Evolutionary conservation across 2,113 vertebrate species (phyloP).

Genomic region (Chaenogobius annularis): DNA sequence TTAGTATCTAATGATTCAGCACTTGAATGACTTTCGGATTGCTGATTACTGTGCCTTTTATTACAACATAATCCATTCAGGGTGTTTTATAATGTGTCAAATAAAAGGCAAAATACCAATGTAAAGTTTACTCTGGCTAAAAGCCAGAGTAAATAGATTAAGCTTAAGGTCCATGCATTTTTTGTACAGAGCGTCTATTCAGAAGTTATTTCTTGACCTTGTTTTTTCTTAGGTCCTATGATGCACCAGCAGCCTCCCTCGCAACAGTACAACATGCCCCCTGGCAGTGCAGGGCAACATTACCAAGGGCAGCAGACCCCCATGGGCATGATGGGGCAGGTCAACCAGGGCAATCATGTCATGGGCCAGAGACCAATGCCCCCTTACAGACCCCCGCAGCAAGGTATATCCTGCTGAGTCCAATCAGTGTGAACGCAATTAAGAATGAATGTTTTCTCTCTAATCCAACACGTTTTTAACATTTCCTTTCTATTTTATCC

Average conservation of each 20-base stretch:
- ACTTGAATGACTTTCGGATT: too few species aligned
- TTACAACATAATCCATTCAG: too few species aligned
- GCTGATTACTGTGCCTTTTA: too few species aligned
- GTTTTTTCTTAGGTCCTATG: slow-evolving; percentile 84
- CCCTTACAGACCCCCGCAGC: slow-evolving; percentile 95
- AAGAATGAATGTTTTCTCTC: slow-evolving; percentile 38
- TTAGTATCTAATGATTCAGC: too few species aligned
- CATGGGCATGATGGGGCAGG: slow-evolving; percentile 96
- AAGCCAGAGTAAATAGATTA: background rate
- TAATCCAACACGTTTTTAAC: slow-evolving; percentile 57
- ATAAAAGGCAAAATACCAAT: too few species aligned
- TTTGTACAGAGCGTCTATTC: background rate
- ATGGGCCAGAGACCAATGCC: slow-evolving; percentile 98
- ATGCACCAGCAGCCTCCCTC: slow-evolving; percentile 97
- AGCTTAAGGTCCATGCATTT: background rate
- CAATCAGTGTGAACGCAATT: slow-evolving; percentile 50
- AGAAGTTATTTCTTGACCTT: background rate
- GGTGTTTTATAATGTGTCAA: too few species aligned
- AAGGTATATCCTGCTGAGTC: slow-evolving; percentile 81
- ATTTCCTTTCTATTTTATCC: slow-evolving; percentile 46
- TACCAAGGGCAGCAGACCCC: slow-evolving; percentile 97
- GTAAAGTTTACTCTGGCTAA: too few species aligned
- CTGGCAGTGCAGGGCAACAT: slow-evolving; percentile 90
- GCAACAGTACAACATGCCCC: slow-evolving; percentile 96
- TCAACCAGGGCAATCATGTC: slow-evolving; percentile 95